Base-by-base conservation (phyloP, 2,888 invertebrate species). In the Diplazon laetatorius region DNA sequence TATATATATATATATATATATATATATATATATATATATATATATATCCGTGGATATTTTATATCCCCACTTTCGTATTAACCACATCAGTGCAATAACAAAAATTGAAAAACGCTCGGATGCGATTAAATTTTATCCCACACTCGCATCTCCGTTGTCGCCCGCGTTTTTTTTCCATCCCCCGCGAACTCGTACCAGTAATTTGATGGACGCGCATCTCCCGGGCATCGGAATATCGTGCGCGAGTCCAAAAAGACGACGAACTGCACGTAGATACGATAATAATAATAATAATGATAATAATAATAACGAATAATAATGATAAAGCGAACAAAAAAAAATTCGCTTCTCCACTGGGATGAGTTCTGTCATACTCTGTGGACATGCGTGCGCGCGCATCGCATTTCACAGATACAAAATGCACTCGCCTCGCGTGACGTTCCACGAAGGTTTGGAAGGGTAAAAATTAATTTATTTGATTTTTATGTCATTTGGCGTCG, bases 191-290 rank as follows among this genome's bases (percentile, higher is more conserved):
- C 25, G 18, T 68, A 39, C 62, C 75, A 71, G 66, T 78, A 75
- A 78, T 75, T 75, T 78, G 78, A 78, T 75, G 68, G 68, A 78
- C 62, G 62, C 42, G 35, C 50, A 68, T 78, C 78, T 63, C 68
- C 48, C 66, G 71, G 71, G 78, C 74, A 68, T 72, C 57, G 71
- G 55, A 44, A 39, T 71, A 71, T 62, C 50, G 25, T 60, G 57
- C 55, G 66, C 42, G 52, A 66, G 37, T 62, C 55, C 78, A 59
- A 39, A 75, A 60, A n/a, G n/a, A n/a, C 68, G 42, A 30, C 66
- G 48, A 42, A 73, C 39, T 44, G 22, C 39, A 52, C 50, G 66
- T 62, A 55, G 52, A 50, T 66, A 57, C 50, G 63, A 35, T 73
- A 55, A 30, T 6, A 30, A 30, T 30, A 30, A 30, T 42, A 55